These are phyloP conservation scores for Scytalopus superciliaris DNA, from an alignment of 2,113 vertebrate species.

Conservation along the genomic window DNA sequence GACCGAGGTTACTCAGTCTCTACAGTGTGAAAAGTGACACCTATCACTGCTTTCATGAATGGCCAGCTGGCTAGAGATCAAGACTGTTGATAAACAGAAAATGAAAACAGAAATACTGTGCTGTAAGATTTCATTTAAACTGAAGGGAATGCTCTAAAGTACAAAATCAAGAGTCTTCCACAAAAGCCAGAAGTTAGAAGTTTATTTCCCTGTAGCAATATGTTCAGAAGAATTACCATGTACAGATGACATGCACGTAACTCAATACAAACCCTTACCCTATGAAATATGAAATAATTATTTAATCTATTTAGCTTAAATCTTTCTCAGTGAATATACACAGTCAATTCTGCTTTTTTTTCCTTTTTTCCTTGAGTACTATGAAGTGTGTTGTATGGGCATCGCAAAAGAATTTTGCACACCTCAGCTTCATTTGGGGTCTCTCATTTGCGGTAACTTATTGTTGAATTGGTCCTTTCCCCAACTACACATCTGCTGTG, in stretches of 20 bases:
- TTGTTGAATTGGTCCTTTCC: neutral
- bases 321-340: neutral
- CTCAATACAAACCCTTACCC: neutral
- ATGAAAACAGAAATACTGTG: neutral
- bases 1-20: neutral
- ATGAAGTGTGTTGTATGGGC: neutral
- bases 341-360: neutral
- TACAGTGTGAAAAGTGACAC: neutral
- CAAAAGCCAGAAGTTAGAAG: neutral
- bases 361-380: neutral
- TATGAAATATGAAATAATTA: neutral
- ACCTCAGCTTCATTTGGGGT: neutral
- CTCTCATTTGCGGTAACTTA: accelerated
- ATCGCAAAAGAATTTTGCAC: neutral
- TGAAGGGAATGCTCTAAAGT: neutral
- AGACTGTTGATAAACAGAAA: neutral
- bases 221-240: neutral
- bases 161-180: neutral
- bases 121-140: neutral
- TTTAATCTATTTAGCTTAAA: neutral
- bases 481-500: neutral
- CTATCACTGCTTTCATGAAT: neutral
- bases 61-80: neutral
- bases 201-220: neutral
- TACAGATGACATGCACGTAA: neutral